Percentiles rank a stretch among this genome's conserved stretches.
Evolutionary conservation across 2,797 vertebrate genomes (phyloP).

Genomic region (Premnoplex brunnescens): DNA sequence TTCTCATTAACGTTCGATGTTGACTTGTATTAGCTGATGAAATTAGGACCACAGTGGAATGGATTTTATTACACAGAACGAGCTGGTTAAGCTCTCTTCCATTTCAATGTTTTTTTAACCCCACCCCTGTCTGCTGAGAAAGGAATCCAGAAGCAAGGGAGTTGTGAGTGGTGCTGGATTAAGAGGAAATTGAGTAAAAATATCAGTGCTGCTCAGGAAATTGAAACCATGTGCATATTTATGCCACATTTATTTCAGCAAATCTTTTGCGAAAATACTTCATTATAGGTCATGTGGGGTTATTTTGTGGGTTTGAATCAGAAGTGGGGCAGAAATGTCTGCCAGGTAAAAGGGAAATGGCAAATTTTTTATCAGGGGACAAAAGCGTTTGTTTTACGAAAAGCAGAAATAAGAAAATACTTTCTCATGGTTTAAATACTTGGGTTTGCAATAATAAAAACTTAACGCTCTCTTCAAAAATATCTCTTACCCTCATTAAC

Average conservation of each 20-base stretch:
- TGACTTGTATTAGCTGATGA: conserved; percentile 78
- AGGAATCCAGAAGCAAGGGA: conserved; percentile 28
- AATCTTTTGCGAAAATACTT: conserved; percentile 44
- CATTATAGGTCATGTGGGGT: background rate
- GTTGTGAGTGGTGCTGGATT: conserved; percentile 41
- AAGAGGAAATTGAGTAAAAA: conserved; percentile 69
- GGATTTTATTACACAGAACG: conserved; percentile 73
- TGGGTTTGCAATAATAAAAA: background rate
- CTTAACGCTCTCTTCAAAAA: background rate
- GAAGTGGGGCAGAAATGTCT: background rate
- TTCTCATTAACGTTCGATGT: conserved; percentile 76
- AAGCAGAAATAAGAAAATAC: background rate
- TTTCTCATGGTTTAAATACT: background rate
- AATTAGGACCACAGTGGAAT: conserved; percentile 75
- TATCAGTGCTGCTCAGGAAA: conserved; percentile 54
- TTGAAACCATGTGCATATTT: conserved; percentile 72
- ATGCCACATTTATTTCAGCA: conserved; percentile 61
- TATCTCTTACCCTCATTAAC: background rate
- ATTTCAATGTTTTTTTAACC: conserved; percentile 71
- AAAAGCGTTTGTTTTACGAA: background rate
- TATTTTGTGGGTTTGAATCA: background rate
- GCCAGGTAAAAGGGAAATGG: background rate
- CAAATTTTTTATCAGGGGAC: rapidly evolving
- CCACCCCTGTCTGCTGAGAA: conserved; percentile 29
- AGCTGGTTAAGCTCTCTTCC: conserved; percentile 65